Conservation (phyloP, 2,888 invertebrate species). For the Agrochola lychnidis region DNA sequence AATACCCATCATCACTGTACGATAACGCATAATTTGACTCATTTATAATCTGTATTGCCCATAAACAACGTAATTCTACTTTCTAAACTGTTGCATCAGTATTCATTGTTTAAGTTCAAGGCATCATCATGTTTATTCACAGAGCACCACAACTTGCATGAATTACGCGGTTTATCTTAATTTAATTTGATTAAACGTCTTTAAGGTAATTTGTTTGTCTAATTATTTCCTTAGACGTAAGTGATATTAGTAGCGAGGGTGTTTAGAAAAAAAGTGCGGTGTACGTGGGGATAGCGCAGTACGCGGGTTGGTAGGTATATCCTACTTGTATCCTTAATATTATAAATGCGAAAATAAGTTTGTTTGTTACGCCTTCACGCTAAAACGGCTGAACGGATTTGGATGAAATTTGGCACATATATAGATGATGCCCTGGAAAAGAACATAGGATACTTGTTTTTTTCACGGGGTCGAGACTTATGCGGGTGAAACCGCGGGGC, state of each 20-base stretch:
- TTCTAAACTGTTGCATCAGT: constrained; percentile 57
- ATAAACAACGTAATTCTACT: constrained; percentile 54
- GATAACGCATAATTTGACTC: constrained; percentile 51
- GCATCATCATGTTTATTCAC: constrained; percentile 53
- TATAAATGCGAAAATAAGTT: too few species aligned
- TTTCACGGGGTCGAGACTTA: too few species aligned
- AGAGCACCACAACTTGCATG: constrained; percentile 24
- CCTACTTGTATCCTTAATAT: too few species aligned
- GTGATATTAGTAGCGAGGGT: background rate
- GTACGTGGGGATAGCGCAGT: background rate
- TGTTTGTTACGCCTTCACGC: too few species aligned
- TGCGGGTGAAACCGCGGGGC: too few species aligned
- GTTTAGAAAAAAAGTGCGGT: background rate
- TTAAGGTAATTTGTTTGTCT: background rate
- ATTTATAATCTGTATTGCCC: constrained; percentile 49
- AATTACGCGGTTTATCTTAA: constrained; percentile 37
- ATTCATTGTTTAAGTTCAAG: constrained; percentile 63
- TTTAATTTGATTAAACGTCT: constrained; percentile 34
- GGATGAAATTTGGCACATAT: too few species aligned
- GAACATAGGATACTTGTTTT: too few species aligned
- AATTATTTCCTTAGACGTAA: constrained; percentile 23
- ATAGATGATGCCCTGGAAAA: too few species aligned
- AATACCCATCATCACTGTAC: constrained; percentile 35
- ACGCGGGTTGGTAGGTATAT: background rate
- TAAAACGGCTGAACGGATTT: too few species aligned